phyloP scores from a whole-genome alignment of 2,113 vertebrate genomes.

The Craseonycteris thonglongyai region DNA sequence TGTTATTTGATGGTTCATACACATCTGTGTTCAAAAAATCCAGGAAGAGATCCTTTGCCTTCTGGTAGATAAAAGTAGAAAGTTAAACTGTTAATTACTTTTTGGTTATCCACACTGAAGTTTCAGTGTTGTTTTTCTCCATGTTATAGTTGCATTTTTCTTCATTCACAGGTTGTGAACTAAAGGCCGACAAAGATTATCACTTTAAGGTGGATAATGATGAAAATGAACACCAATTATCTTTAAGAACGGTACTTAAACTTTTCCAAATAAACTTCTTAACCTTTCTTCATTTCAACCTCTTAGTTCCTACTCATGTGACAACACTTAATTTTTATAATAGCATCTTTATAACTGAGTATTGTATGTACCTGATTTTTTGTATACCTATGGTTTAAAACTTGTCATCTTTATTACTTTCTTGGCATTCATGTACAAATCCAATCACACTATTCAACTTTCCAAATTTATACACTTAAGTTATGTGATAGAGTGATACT shows the following conservation, averaged over 20 bases:
- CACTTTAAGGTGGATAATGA: slow-evolving; percentile 93
- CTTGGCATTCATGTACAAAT: not conserved
- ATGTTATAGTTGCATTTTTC: not conserved
- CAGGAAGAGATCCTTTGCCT: not conserved
- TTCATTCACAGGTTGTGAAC: slow-evolving; percentile 85
- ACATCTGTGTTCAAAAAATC: not conserved
- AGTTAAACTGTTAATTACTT: no score
- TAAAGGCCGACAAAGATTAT: slow-evolving; percentile 91
- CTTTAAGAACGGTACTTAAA: slow-evolving; percentile 88
- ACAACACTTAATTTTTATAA: not conserved
- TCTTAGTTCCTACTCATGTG: not conserved
- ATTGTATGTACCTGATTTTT: not conserved
- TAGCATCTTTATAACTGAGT: not conserved
- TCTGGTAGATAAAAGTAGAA: not conserved
- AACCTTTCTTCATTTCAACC: not conserved
- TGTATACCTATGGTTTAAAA: not conserved
- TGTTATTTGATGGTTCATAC: not conserved
- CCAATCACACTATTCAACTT: not conserved
- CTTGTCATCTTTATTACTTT: not conserved
- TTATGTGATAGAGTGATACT: not conserved
- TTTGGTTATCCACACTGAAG: not conserved
- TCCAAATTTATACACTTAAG: not conserved
- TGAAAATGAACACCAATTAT: slow-evolving; percentile 93
- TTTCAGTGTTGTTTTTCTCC: not conserved
- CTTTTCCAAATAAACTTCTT: not conserved